A percentile compares a stretch with the other conserved stretches of the same genome.
Evolutionary conservation across 2,113 vertebrate genomes (phyloP).

Genomic region (Neodon shergylaensis): DNA sequence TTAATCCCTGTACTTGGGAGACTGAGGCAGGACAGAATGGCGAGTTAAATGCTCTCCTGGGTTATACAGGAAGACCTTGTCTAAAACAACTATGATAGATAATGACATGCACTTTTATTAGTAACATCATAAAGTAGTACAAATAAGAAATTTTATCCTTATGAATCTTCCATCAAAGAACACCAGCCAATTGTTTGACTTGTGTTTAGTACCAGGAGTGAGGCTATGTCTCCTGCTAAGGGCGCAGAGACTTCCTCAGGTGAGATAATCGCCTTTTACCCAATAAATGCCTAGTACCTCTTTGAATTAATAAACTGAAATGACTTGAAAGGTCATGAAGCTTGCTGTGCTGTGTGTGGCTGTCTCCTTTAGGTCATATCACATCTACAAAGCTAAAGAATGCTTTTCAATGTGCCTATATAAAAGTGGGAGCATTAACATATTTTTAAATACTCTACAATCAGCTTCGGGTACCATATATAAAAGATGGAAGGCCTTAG

Average conservation of each 20-base stretch:
- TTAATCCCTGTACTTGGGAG: background rate
- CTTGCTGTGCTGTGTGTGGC: background rate
- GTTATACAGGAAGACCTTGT: background rate
- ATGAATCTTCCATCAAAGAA: background rate
- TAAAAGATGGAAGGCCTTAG: background rate
- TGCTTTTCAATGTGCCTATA: background rate
- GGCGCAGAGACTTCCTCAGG: too few relatives aligned
- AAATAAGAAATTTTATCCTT: background rate
- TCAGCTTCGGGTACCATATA: too few relatives aligned
- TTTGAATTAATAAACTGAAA: constrained; percentile 22
- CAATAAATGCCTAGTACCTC: background rate
- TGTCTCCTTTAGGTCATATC: background rate
- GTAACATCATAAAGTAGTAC: background rate
- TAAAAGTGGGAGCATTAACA: background rate
- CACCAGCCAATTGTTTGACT: background rate
- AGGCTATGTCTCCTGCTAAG: too few relatives aligned
- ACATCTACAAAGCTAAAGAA: background rate
- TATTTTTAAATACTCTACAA: constrained; percentile 14
- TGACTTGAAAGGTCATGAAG: constrained; percentile 21
- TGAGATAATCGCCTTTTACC: too few relatives aligned
- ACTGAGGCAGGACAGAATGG: background rate
- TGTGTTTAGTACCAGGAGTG: background rate
- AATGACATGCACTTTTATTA: background rate
- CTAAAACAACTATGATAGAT: background rate
- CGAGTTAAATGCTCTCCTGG: background rate